Base-by-base conservation (phyloP, 2,797 vertebrate genomes). In the Erithacus rubecula region DNA sequence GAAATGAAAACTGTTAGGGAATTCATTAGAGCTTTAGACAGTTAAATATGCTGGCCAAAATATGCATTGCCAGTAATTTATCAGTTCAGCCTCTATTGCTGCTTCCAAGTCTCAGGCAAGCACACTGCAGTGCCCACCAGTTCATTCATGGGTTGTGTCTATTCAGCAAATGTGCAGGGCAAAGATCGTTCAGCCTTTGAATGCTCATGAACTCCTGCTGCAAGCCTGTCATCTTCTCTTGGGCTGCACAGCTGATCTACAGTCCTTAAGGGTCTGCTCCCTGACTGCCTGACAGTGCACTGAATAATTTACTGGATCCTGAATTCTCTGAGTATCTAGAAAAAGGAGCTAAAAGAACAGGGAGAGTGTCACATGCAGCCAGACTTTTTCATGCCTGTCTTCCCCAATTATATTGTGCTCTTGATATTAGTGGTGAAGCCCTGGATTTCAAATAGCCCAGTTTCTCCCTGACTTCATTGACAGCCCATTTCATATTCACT, bases 21-120 rank as follows among this genome's bases (percentile, higher is more conserved):
- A 90, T 91, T 90, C 80, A 90, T 96, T 95, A 92, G 41, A 91
- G 63, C 37, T 91, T 86, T 82, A 88, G 79, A 63, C 62, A 72
- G 72, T 70, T 69, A 81, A 63, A 83, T 46, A 55, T 86, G 44
- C 82, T 93, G 87, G 80, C 63, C 85, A 91, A 86, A 91, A 56
- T 90, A 86, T 13, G 24, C 51, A 62, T 41, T 81, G 79, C n/a
- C 69, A 75, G 67, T 89, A 82, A 87, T 93, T 83, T 81, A 79
- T 95, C 69, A 88, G 1, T 60, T 81, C 56, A 32, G 16, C 72
- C 76, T 81, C 52, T 92, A 41, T 69, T 79, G 52, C 63, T 72
- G 20, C 81, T 91, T 91, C 51, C 44, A 76, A 64, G 69, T 20
- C 41, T n/a, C 23, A 82, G 63, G 78, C 34, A 55, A 76, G 47